Base-by-base conservation (phyloP, 2,113 vertebrate species). In the Eptesicus fuscus region DNA sequence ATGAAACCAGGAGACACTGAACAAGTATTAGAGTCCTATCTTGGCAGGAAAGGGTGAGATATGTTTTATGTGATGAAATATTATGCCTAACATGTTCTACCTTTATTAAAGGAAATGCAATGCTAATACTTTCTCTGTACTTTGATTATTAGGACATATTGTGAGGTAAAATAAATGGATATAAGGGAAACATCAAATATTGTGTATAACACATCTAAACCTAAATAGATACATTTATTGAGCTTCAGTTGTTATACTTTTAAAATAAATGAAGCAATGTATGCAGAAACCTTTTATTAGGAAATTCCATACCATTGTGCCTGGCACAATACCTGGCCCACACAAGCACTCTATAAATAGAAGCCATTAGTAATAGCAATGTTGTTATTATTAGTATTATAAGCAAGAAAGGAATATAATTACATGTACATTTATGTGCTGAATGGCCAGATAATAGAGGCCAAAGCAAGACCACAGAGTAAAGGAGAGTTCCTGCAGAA, bases 191-290 rank as follows among this genome's bases (percentile, higher is more conserved):
- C 53, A 95, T 97, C 94, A 97, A 94, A 95, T 96, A 63, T 85
- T 96, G 17, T 51, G 96, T 93, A 96, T 94, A 83, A 84, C 76
- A 79, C 40, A 96, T 83, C 78, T 96, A 53, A 95, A 96, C 79
- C 91, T 47, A 79, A 77, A n/a, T 95, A 47, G 77, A 92, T 98
- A 98, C 35, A 47, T 93, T 94, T 94, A 89, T 65, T 96, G 96
- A 97, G 71, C 88, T 98, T 98, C 65, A 95, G 74, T 96, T 97
- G 86, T 97, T 98, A 97, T 96, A 91, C 95, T 97, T 98, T 69
- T 96, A 95, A 96, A 98, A 97, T 94, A 79, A 97, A 95, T 67
- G 94, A 97, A 97, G 92, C 82, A 94, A 95, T 96, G 47, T 83
- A 95, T 97, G 96, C 92, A 95, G 94, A 93, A 83, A 96, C 61